These are phyloP conservation scores for Pemphigus obesinymphae DNA, from an alignment of 1,140 invertebrate genomes.

Conservation along the genomic window DNA sequence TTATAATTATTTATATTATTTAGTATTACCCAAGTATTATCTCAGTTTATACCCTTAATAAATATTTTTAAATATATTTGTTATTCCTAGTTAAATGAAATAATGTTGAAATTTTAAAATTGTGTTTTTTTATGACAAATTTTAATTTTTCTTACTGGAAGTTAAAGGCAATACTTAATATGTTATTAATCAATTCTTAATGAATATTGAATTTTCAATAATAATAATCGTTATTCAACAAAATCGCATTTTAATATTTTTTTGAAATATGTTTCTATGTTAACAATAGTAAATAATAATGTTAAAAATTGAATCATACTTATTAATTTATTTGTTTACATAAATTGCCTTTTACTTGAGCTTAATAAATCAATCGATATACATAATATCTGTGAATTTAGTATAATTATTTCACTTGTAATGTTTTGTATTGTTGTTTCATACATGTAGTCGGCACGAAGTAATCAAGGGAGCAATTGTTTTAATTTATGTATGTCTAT, in stretches of 20 bases:
- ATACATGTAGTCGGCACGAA: constrained; percentile 4
- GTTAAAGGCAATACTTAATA: not conserved
- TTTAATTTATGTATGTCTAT: constrained; percentile 8
- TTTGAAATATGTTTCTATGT: no score
- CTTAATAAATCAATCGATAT: not conserved
- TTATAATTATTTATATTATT: not conserved
- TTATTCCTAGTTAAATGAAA: not conserved
- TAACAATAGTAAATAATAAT: no score
- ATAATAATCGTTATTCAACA: no score
- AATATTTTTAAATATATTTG: not conserved
- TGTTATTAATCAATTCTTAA: no score
- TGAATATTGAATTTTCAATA: not conserved
- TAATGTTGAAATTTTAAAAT: not conserved
- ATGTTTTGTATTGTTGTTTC: constrained; percentile 12
- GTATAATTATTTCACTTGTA: not conserved
- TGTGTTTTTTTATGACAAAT: not conserved
- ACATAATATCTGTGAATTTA: not conserved
- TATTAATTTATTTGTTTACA: no score
- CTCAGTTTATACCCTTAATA: not conserved
- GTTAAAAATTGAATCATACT: no score
- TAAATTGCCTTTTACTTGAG: not conserved
- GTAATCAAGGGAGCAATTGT: not conserved
- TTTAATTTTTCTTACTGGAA: not conserved
- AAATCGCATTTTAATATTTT: no score
- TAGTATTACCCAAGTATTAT: not conserved